Conservation (phyloP, 1,140 invertebrate genomes). For the Dendroctonus valens region DNA sequence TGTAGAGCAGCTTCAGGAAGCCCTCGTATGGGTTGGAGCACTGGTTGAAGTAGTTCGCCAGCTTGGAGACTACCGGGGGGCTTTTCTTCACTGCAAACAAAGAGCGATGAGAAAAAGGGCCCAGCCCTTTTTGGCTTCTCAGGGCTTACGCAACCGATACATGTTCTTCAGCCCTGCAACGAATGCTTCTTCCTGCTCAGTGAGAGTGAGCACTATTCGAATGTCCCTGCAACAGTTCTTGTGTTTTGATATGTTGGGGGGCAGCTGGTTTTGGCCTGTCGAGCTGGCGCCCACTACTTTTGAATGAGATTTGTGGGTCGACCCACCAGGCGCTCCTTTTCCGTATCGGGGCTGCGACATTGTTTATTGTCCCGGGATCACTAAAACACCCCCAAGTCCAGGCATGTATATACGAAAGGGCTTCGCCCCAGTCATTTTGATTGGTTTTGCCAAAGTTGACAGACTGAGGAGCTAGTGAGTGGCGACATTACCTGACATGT, state of each 20-base stretch:
- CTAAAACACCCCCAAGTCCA: no score
- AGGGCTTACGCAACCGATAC: slow-evolving; percentile 39
- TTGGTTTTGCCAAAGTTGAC: no score
- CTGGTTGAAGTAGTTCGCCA: slow-evolving; percentile 54
- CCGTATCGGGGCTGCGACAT: no score
- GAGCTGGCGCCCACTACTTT: no score
- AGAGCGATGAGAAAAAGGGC: neutral
- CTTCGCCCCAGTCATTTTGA: no score
- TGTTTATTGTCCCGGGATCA: no score
- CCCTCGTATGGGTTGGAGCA: slow-evolving; percentile 58
- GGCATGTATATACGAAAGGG: no score
- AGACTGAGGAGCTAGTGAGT: no score
- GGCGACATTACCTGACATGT: no score
- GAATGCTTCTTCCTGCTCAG: slow-evolving; percentile 30
- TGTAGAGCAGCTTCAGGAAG: slow-evolving; percentile 57
- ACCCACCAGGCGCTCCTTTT: no score
- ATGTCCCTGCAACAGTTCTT: slow-evolving; percentile 40
- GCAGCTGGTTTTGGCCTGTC: neutral
- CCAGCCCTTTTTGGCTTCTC: neutral
- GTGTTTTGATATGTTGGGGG: slow-evolving; percentile 41
- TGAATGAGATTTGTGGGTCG: no score
- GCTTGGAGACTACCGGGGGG: slow-evolving; percentile 52
- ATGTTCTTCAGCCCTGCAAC: slow-evolving; percentile 37
- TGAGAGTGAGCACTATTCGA: slow-evolving; percentile 37
- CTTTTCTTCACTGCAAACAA: slow-evolving; percentile 57